A percentile compares a stretch with the other conserved stretches of the same genome.
phyloP scores from a whole-genome alignment of 2,797 vertebrate species.

The Hydrolagus colliei region DNA sequence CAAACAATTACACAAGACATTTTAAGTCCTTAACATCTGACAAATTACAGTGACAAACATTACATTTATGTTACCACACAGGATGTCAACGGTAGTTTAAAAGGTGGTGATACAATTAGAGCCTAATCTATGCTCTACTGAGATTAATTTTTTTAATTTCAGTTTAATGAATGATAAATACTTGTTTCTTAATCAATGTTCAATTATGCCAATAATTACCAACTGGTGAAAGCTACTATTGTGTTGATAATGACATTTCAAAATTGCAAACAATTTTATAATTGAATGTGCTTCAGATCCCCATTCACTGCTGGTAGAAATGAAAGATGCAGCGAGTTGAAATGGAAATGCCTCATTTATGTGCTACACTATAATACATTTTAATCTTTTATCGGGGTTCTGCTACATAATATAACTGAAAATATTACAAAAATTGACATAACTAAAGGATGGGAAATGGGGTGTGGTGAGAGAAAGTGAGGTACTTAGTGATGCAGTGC shows the following conservation, averaged over 20 bases:
- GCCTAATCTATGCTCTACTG: constrained; percentile 40
- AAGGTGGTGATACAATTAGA: constrained; percentile 29
- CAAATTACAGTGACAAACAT: constrained; percentile 16
- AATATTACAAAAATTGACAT: not conserved
- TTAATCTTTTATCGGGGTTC: not conserved
- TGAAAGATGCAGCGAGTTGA: constrained; percentile 1
- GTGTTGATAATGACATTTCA: constrained; percentile 73
- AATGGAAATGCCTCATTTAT: constrained; percentile 1
- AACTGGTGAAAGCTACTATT: constrained; percentile 75
- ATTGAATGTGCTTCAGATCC: constrained; percentile 62
- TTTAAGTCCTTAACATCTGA: not conserved
- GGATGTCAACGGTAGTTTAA: constrained; percentile 20
- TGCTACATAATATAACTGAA: not conserved
- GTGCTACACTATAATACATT: not conserved
- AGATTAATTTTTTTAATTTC: constrained; percentile 70
- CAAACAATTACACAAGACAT: constrained; percentile 3
- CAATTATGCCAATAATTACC: constrained; percentile 80
- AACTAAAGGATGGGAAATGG: not conserved
- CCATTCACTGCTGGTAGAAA: constrained; percentile 45
- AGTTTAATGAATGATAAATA: constrained; percentile 78
- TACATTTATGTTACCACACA: constrained; percentile 6
- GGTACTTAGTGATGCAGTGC: not conserved
- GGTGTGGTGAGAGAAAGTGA: not conserved
- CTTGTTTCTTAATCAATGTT: constrained; percentile 74
- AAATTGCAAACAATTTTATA: constrained; percentile 60